These are phyloP conservation scores for Drosophila lutescens DNA, from an alignment of 2,888 invertebrate genomes.

Conservation along the genomic window DNA sequence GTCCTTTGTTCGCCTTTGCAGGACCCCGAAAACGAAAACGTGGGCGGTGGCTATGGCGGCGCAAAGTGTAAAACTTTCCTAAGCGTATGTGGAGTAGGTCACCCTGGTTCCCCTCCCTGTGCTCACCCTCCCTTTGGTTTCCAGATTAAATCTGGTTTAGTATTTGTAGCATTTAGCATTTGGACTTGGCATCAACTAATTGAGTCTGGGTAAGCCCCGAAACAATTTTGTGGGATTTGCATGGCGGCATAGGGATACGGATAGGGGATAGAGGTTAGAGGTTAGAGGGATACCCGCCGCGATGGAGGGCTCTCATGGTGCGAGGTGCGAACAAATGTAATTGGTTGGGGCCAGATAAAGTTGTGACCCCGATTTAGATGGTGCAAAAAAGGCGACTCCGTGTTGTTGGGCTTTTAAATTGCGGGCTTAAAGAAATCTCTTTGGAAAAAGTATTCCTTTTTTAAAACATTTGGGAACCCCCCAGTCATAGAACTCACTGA, in stretches of 20 bases:
- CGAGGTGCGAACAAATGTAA: constrained; percentile 36
- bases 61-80: constrained; percentile 35
- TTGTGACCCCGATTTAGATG: constrained; percentile 16
- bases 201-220: constrained; percentile 38
- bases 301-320: neutral
- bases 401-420: neutral
- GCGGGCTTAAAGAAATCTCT: neutral
- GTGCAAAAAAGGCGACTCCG: constrained; percentile 2
- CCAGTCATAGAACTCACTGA: too few species aligned
- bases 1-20: constrained; percentile 24
- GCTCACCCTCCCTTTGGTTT: neutral
- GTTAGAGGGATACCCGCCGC: neutral
- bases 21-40: constrained; percentile 15
- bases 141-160: constrained; percentile 41
- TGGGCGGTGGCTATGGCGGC: neutral
- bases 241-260: neutral
- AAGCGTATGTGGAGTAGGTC: constrained; percentile 35
- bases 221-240: constrained; percentile 42
- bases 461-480: too few species aligned
- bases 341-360: constrained; percentile 30
- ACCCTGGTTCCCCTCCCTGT: neutral
- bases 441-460: neutral
- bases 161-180: constrained; percentile 44
- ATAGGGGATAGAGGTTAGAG: neutral
- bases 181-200: constrained; percentile 37